Percentiles rank a stretch among this genome's conserved stretches.
Evolutionary conservation across 2,797 vertebrate genomes (phyloP).

Genomic region (Lacerta viridis): DNA sequence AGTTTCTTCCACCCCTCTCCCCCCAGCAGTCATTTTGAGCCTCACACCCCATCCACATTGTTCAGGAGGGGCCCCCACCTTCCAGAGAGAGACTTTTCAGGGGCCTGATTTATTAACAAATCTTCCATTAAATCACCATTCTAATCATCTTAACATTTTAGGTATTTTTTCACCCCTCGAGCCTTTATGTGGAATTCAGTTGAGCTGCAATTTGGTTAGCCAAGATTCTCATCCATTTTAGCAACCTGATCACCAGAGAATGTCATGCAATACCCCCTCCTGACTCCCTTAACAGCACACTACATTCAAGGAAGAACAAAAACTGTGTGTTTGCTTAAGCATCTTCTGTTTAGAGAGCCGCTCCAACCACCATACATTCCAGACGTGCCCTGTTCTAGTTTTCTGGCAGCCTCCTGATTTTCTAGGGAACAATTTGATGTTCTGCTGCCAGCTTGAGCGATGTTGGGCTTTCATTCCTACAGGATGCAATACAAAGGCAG

Average conservation of each 20-base stretch:
- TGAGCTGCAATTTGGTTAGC: not conserved
- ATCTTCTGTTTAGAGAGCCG: not conserved
- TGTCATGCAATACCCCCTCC: not conserved
- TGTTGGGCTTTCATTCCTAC: not conserved
- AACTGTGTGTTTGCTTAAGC: not conserved
- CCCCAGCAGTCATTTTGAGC: too few species aligned
- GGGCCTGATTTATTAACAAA: not conserved
- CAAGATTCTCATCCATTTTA: not conserved
- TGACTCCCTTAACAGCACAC: not conserved
- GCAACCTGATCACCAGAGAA: not conserved
- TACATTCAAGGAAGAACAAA: not conserved
- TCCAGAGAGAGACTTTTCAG: not conserved
- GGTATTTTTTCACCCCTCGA: not conserved
- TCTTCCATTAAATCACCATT: not conserved
- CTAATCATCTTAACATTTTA: too few species aligned
- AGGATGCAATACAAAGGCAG: not conserved
- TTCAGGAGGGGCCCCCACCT: not conserved
- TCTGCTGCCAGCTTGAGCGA: not conserved
- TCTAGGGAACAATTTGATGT: not conserved
- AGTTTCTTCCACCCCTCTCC: too few species aligned
- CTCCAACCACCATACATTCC: not conserved
- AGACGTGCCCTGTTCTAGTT: rapidly evolving
- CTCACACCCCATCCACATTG: not conserved
- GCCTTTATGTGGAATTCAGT: not conserved
- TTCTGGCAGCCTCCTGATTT: not conserved